Conservation (phyloP, 2,113 vertebrate species). For the Motacilla tschutschensis region DNA sequence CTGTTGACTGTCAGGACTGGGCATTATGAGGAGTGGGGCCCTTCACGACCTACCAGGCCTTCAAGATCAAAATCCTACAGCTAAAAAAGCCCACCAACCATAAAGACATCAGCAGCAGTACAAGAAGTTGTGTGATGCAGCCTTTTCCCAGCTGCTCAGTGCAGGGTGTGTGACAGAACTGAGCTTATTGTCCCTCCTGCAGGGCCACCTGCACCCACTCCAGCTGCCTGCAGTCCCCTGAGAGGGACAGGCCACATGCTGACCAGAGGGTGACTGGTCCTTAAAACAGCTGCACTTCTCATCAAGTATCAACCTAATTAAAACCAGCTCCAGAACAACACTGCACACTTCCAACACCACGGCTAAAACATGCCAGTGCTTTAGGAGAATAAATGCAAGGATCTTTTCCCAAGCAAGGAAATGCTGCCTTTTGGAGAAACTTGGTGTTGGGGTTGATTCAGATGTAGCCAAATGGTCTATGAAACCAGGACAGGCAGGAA, state of each 20-base stretch:
- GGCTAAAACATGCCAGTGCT: not conserved
- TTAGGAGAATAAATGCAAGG: not conserved
- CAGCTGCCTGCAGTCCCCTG: not conserved
- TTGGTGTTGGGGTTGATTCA: not conserved
- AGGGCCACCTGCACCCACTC: not conserved
- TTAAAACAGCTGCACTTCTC: not conserved
- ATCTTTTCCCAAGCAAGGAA: not conserved
- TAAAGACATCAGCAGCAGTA: not conserved
- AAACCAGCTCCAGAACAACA: not conserved
- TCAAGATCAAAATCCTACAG: not conserved
- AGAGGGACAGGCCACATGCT: not conserved
- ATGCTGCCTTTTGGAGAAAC: not conserved
- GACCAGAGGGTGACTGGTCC: not conserved
- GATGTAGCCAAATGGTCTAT: not conserved
- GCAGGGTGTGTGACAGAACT: not conserved
- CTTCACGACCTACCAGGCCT: not conserved
- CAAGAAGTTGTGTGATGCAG: not conserved
- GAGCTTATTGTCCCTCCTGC: not conserved
- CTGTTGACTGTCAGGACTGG: not conserved
- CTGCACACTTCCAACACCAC: not conserved
- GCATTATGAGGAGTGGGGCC: not conserved
- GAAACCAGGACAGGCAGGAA: not conserved
- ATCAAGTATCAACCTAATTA: not conserved
- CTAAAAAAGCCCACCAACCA: rapidly evolving
- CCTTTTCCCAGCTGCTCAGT: not conserved